phyloP scores from a whole-genome alignment of 1,140 invertebrate genomes.

The Rhagoletis pomonella region DNA sequence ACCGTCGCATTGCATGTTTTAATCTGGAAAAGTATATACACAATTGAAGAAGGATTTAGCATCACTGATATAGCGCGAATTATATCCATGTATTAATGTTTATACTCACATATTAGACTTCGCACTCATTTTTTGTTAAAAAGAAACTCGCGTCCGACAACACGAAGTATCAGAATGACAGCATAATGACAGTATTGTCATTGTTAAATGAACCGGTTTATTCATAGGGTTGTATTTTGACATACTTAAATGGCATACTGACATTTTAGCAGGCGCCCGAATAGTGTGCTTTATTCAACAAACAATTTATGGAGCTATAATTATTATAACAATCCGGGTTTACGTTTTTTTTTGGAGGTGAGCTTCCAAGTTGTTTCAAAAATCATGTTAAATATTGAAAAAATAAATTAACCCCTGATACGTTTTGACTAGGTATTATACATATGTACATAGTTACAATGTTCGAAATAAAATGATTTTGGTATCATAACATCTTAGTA shows the following conservation, averaged over 20 bases:
- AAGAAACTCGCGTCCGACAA: background rate
- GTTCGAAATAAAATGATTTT: too few relatives aligned
- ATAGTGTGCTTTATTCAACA: background rate
- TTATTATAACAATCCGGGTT: background rate
- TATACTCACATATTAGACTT: background rate
- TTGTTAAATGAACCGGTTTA: background rate
- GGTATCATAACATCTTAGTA: too few relatives aligned
- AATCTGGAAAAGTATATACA: background rate
- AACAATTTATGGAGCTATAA: background rate
- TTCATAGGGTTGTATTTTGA: conserved; percentile 11
- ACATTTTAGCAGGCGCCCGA: background rate
- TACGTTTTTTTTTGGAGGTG: background rate
- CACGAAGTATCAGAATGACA: background rate
- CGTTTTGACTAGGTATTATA: too few relatives aligned
- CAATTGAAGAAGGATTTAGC: background rate
- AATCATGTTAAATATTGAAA: background rate
- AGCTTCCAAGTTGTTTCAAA: background rate
- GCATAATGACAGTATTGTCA: background rate
- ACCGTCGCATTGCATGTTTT: background rate
- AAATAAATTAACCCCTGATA: too few relatives aligned
- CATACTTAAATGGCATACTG: background rate
- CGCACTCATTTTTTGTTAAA: background rate
- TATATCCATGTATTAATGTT: background rate
- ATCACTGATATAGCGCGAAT: background rate
- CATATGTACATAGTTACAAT: too few relatives aligned